Evolutionary conservation across 2,797 vertebrate species (phyloP).

Genomic region (Threskiornis aethiopicus): DNA sequence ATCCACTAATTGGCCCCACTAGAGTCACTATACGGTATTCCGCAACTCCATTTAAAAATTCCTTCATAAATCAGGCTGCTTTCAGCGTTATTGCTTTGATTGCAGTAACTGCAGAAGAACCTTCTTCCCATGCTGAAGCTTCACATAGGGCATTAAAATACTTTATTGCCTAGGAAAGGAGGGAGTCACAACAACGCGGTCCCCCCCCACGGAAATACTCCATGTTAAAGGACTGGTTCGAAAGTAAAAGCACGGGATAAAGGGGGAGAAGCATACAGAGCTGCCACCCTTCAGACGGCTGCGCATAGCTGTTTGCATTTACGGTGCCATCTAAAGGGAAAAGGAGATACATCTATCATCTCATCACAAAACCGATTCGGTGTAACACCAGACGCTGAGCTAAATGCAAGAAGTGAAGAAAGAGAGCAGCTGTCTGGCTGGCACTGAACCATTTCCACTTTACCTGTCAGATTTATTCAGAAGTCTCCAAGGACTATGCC

Average conservation of each 20-base stretch:
- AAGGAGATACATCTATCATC: background rate
- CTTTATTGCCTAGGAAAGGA: background rate
- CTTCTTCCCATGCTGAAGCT: background rate
- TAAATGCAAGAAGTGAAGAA: background rate
- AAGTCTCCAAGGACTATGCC: background rate
- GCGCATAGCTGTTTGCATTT: background rate
- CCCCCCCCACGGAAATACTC: background rate
- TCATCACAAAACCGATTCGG: background rate
- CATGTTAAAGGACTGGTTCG: rapidly evolving
- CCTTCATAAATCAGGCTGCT: background rate
- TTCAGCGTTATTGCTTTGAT: background rate
- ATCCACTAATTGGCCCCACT: background rate
- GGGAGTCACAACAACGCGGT: background rate
- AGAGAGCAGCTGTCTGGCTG: background rate
- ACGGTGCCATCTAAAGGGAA: background rate
- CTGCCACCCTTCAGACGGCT: background rate
- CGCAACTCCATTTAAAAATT: background rate
- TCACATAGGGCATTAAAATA: background rate
- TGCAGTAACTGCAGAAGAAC: background rate
- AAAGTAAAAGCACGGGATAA: background rate
- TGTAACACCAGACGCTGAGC: background rate
- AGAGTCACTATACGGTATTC: background rate
- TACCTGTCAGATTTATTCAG: conserved; percentile 3
- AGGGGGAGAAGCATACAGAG: background rate
- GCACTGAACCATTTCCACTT: background rate